These are phyloP conservation scores for Sardinella longiceps DNA, from an alignment of 2,797 vertebrate genomes.

Conservation along the genomic window DNA sequence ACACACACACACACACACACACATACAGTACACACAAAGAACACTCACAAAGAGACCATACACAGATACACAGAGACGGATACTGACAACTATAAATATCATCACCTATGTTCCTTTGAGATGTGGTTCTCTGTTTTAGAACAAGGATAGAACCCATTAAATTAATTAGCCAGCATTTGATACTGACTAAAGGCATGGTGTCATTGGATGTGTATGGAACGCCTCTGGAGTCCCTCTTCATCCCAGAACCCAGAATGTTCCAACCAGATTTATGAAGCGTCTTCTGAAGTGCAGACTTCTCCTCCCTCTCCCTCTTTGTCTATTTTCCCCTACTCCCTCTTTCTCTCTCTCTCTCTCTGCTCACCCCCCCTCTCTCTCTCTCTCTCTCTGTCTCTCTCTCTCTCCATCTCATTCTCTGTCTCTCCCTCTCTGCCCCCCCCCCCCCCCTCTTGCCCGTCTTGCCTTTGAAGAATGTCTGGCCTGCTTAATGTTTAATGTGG, in stretches of 20 bases:
- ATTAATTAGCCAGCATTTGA: too few relatives aligned
- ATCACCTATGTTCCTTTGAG: not conserved
- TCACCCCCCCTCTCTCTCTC: not conserved
- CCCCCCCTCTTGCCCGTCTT: not conserved
- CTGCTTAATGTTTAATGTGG: constrained; percentile 31
- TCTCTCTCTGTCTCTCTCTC: not conserved
- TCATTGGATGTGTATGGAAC: too few relatives aligned
- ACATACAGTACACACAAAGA: not conserved
- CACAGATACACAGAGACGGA: not conserved
- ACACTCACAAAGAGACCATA: not conserved
- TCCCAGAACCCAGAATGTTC: not conserved
- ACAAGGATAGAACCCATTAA: too few relatives aligned
- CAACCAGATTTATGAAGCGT: not conserved
- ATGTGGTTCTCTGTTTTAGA: not conserved
- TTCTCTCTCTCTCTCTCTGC: not conserved
- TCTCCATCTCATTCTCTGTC: not conserved
- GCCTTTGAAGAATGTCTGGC: constrained; percentile 21
- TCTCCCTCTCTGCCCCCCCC: not conserved
- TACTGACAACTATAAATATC: too few relatives aligned
- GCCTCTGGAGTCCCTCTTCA: not conserved
- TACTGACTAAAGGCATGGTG: not conserved
- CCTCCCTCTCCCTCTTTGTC: not conserved
- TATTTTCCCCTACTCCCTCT: not conserved
- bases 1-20: not conserved
- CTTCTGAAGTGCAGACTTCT: not conserved